Conservation (phyloP, 1,140 invertebrate genomes). For the Pteromalus puparum region DNA sequence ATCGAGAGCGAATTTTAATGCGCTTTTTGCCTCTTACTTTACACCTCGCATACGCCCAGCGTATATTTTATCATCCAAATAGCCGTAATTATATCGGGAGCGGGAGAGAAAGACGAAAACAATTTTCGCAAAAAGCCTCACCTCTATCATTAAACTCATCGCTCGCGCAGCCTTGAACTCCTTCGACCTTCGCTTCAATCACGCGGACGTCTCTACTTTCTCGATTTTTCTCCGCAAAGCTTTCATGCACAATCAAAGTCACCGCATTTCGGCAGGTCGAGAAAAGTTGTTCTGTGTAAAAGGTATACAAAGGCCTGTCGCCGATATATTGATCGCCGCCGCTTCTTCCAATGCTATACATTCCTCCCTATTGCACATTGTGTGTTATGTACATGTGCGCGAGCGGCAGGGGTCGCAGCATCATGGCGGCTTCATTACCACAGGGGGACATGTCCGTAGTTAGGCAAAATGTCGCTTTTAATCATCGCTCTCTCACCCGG, state of each 20-base stretch:
- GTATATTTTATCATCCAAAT: neutral
- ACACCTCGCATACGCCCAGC: neutral
- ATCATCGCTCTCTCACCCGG: neutral
- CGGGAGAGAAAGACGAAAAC: neutral
- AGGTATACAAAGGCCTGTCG: neutral
- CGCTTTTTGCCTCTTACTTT: neutral
- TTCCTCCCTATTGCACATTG: neutral
- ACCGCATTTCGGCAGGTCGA: neutral
- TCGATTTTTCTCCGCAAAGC: neutral
- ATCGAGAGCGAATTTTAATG: neutral
- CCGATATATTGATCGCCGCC: conserved; percentile 25
- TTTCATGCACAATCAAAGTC: too few species aligned
- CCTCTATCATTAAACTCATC: neutral
- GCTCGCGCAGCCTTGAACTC: neutral
- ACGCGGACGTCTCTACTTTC: neutral
- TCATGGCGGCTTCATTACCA: neutral
- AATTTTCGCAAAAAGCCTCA: neutral
- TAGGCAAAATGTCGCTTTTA: conserved; percentile 19
- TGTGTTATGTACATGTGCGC: neutral
- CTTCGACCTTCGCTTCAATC: neutral
- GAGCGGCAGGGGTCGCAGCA: conserved; percentile 6
- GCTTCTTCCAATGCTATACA: neutral
- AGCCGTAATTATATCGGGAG: neutral
- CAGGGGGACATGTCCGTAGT: neutral
- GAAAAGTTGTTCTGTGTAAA: neutral